Conservation (phyloP, 1,140 invertebrate species). For the Cataglyphis hispanica region DNA sequence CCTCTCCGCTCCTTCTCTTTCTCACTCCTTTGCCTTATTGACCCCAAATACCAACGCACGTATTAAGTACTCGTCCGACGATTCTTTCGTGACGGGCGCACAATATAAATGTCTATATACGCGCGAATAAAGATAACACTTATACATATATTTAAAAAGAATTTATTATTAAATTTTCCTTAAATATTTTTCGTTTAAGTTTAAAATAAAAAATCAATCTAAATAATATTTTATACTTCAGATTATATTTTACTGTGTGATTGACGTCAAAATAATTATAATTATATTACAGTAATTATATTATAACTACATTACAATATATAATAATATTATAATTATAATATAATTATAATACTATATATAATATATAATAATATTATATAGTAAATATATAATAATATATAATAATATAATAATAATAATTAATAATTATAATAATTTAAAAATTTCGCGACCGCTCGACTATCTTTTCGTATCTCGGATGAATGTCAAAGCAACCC, state of each 20-base stretch:
- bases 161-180: background rate
- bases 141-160: background rate
- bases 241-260: no score
- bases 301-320: no score
- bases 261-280: no score
- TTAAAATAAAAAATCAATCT: background rate
- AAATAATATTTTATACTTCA: background rate
- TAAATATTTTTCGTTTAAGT: background rate
- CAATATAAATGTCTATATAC: slow-evolving; percentile 65
- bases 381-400: no score
- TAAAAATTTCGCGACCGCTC: background rate
- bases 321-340: no score
- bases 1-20: slow-evolving; percentile 23
- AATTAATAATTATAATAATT: background rate
- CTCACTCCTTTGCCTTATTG: slow-evolving; percentile 64
- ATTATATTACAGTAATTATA: no score
- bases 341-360: no score
- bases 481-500: slow-evolving; percentile 71
- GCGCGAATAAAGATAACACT: slow-evolving; percentile 14
- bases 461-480: slow-evolving; percentile 30
- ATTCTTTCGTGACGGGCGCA: slow-evolving; percentile 68
- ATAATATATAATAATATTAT: no score
- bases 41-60: slow-evolving; percentile 77
- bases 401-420: no score
- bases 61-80: slow-evolving; percentile 67